Evolutionary conservation across 2,797 vertebrate genomes (phyloP).

Genomic region (Sebastes steindachneri): DNA sequence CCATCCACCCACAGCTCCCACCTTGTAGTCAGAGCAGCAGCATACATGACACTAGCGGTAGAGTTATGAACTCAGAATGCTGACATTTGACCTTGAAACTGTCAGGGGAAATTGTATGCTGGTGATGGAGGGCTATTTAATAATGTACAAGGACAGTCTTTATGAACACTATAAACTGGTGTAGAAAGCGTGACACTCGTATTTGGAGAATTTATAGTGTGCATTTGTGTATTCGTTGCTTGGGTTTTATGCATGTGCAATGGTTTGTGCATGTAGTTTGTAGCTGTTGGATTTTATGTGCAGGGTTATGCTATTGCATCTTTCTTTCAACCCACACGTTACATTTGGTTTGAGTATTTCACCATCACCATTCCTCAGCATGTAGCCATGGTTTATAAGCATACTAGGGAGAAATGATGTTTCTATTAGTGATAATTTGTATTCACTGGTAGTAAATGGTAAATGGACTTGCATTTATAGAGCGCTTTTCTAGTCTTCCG

Average conservation of each 20-base stretch:
- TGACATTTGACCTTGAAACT: slow-evolving; percentile 44
- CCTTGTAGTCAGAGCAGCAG: slow-evolving; percentile 1
- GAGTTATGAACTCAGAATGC: slow-evolving; percentile 33
- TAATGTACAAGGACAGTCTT: slow-evolving; percentile 31
- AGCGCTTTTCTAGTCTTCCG: too few relatives aligned
- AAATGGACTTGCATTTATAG: too few relatives aligned
- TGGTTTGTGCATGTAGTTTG: not conserved
- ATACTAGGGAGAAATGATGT: not conserved
- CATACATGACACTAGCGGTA: not conserved
- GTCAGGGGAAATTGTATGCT: slow-evolving; percentile 23
- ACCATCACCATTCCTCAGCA: not conserved
- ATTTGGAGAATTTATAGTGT: not conserved
- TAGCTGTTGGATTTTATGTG: not conserved
- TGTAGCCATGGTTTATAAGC: not conserved
- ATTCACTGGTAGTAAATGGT: not conserved
- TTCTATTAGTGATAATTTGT: not conserved
- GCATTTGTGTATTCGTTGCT: not conserved
- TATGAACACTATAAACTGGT: not conserved
- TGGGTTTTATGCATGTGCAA: not conserved
- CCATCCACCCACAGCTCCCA: slow-evolving; percentile 2
- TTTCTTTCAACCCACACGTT: not conserved
- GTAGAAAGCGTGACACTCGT: not conserved
- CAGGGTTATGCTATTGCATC: not conserved
- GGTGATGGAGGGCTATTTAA: slow-evolving; percentile 30
- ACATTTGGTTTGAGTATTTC: not conserved